Conservation (phyloP, 2,113 vertebrate genomes). For the Pteruthius melanotis region DNA sequence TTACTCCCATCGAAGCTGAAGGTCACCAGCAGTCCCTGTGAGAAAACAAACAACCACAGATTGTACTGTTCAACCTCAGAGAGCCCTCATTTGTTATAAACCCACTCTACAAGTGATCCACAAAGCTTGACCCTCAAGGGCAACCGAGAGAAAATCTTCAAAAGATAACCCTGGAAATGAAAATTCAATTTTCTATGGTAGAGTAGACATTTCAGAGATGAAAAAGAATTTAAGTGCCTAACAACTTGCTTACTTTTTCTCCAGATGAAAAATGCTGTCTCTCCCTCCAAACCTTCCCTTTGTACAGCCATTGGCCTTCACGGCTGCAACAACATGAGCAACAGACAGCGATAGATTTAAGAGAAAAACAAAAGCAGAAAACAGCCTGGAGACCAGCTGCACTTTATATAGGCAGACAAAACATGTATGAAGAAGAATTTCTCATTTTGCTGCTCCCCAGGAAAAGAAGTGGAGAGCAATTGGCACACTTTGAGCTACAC, state of each 20-base stretch:
- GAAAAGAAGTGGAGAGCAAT: not conserved
- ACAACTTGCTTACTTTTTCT: not conserved
- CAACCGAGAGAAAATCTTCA: not conserved
- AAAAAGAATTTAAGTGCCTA: not conserved
- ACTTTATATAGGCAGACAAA: not conserved
- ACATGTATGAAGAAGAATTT: not conserved
- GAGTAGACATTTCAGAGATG: not conserved
- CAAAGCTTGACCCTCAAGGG: not conserved
- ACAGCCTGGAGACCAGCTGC: not conserved
- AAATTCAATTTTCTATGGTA: not conserved
- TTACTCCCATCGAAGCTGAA: not conserved
- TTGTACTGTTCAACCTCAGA: not conserved
- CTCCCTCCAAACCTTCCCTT: not conserved
- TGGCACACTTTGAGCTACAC: not conserved
- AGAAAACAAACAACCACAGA: not conserved
- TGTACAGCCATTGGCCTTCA: not conserved
- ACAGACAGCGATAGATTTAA: not conserved
- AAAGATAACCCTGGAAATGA: not conserved
- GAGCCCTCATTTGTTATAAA: not conserved
- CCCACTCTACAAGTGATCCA: not conserved
- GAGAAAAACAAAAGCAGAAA: not conserved
- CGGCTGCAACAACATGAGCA: not conserved
- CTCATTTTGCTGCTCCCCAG: not conserved
- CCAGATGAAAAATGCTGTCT: not conserved
- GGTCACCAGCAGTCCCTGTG: not conserved